Conservation (phyloP, 2,113 vertebrate genomes). For the Hassar affinis region DNA sequence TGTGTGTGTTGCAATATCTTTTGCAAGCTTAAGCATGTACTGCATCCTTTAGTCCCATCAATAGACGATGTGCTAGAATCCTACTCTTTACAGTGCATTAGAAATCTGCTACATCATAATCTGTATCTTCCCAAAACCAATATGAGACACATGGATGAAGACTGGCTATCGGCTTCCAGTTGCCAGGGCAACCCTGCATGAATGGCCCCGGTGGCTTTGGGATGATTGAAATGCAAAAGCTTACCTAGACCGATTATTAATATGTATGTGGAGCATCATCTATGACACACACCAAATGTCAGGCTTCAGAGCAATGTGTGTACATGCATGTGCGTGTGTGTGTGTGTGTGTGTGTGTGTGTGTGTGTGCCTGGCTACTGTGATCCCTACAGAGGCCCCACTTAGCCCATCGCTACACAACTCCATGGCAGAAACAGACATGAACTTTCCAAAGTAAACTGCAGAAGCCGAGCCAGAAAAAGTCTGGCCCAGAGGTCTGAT, state of each 20-base stretch:
- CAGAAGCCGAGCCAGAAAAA: constrained; percentile 10
- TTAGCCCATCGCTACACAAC: constrained; percentile 37
- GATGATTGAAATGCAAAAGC: constrained; percentile 47
- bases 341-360: constrained; percentile 13
- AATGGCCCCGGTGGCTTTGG: constrained; percentile 26
- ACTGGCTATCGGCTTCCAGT: constrained; percentile 41
- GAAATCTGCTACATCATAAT: neutral
- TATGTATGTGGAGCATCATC: constrained; percentile 60
- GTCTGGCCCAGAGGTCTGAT: constrained; percentile 21
- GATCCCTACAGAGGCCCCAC: constrained; percentile 26
- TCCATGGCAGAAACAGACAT: constrained; percentile 4
- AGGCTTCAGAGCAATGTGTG: constrained; percentile 34
- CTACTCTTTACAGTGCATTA: neutral
- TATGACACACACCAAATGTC: constrained; percentile 58
- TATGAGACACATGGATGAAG: constrained; percentile 10
- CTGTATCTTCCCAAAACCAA: constrained; percentile 28
- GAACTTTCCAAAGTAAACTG: constrained; percentile 16
- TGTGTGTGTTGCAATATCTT: constrained; percentile 3
- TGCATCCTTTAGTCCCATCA: constrained; percentile 14
- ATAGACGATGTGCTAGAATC: neutral
- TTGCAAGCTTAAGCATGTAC: constrained; percentile 19
- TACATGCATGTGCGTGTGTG: neutral
- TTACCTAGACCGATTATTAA: constrained; percentile 60
- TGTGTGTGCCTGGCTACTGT: neutral
- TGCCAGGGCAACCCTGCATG: constrained; percentile 50